Conservation (phyloP, 2,888 invertebrate genomes). For the Pollenia labialis region DNA sequence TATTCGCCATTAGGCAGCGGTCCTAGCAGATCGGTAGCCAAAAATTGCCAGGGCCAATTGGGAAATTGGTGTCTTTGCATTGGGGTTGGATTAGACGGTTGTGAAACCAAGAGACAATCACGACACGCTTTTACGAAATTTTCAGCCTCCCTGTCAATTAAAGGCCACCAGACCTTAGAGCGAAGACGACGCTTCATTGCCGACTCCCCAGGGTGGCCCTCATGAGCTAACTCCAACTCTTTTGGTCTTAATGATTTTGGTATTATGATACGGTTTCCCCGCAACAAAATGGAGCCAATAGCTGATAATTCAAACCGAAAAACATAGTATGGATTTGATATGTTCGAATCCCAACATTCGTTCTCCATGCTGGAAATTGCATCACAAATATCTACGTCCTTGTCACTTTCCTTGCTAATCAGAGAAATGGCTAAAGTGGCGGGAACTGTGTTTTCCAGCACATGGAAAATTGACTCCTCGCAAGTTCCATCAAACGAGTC, state of each 20-base stretch:
- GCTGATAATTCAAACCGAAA: slow-evolving; percentile 58
- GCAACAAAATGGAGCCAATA: slow-evolving; percentile 59
- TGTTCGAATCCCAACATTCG: slow-evolving; percentile 46
- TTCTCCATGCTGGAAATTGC: slow-evolving; percentile 55
- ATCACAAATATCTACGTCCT: slow-evolving; percentile 50
- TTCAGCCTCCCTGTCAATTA: too few relatives aligned
- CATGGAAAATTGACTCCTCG: slow-evolving; percentile 43
- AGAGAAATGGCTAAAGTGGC: slow-evolving; percentile 42
- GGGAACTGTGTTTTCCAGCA: slow-evolving; percentile 42
- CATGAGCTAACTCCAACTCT: slow-evolving; percentile 52
- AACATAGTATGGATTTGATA: slow-evolving; percentile 45
- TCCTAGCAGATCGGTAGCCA: slow-evolving; percentile 62
- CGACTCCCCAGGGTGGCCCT: slow-evolving; percentile 63
- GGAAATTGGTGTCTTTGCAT: slow-evolving; percentile 66
- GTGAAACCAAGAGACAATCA: slow-evolving; percentile 64
- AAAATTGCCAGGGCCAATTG: slow-evolving; percentile 62
- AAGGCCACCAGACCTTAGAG: slow-evolving; percentile 67
- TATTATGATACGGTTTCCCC: slow-evolving; percentile 57
- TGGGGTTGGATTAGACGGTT: slow-evolving; percentile 47
- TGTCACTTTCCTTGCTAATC: slow-evolving; percentile 47
- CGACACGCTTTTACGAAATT: slow-evolving; percentile 57
- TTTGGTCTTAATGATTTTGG: slow-evolving; percentile 37
- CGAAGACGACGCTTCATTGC: slow-evolving; percentile 60
- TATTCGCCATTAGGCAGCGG: slow-evolving; percentile 64
- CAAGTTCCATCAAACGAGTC: slow-evolving; percentile 43